These are phyloP conservation scores for Cichlasoma orientale DNA, from an alignment of 2,797 vertebrate genomes.

Conservation along the genomic window DNA sequence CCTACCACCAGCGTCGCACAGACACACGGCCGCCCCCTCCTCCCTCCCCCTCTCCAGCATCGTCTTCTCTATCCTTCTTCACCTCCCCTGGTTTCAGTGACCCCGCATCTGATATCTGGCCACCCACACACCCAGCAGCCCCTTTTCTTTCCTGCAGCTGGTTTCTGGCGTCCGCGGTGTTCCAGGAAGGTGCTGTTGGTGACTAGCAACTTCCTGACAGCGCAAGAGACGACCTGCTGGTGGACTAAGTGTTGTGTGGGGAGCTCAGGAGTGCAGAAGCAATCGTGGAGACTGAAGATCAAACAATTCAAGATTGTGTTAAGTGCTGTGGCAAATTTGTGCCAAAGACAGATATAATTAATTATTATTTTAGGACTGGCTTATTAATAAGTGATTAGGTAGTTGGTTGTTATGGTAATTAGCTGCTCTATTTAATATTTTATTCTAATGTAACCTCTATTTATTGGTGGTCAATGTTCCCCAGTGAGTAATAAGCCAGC, in stretches of 20 bases:
- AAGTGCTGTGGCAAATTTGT: neutral
- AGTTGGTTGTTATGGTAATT: neutral
- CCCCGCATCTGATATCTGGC: conserved; percentile 46
- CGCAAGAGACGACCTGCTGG: conserved; percentile 28
- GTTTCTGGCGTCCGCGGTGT: conserved; percentile 17
- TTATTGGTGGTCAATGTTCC: neutral
- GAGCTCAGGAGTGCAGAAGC: conserved; percentile 8
- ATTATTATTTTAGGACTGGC: conserved; percentile 8
- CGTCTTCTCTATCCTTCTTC: conserved; percentile 30
- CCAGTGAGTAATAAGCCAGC: neutral
- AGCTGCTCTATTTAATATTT: neutral
- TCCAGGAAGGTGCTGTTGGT: conserved; percentile 24
- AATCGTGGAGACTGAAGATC: conserved; percentile 22
- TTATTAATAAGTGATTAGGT: conserved; percentile 25
- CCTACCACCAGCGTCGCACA: conserved; percentile 5
- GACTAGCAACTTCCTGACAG: conserved; percentile 40
- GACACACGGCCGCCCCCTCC: neutral
- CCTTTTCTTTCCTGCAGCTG: conserved; percentile 9
- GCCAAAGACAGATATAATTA: conserved; percentile 5
- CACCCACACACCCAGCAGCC: conserved; percentile 37
- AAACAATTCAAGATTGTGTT: conserved; percentile 21
- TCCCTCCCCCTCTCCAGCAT: neutral
- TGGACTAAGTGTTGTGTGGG: conserved; percentile 19
- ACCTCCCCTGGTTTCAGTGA: conserved; percentile 39
- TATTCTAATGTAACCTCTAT: conserved; percentile 1